Conservation (phyloP, 2,797 vertebrate genomes). For the Nasua narica region DNA sequence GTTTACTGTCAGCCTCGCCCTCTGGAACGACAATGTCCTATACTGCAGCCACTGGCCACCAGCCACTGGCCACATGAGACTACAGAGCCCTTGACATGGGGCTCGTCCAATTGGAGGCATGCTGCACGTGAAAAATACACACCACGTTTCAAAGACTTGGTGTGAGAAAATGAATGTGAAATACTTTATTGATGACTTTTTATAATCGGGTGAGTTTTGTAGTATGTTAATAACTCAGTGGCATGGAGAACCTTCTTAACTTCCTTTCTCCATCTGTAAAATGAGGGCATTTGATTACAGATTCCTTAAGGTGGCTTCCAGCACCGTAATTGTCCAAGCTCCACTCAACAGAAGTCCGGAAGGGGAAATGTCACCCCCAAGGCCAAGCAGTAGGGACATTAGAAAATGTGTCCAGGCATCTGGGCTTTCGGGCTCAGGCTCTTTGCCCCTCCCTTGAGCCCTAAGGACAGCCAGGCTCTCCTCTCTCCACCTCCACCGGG, state of each 20-base stretch:
- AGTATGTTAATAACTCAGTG: background rate
- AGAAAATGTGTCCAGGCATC: background rate
- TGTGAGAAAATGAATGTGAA: background rate
- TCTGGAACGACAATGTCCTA: background rate
- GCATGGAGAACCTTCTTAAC: background rate
- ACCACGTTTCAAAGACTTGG: background rate
- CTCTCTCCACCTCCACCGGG: background rate
- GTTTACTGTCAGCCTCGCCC: background rate
- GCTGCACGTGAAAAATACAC: background rate
- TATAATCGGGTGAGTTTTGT: background rate
- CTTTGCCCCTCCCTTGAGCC: background rate
- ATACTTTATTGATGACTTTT: background rate
- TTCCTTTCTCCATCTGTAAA: slow-evolving; percentile 16
- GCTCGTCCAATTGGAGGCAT: background rate
- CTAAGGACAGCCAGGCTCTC: background rate
- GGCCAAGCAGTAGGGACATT: background rate
- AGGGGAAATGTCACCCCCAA: background rate
- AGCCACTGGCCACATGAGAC: background rate
- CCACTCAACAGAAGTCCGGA: background rate
- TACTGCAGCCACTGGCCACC: background rate
- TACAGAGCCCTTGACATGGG: too few species aligned
- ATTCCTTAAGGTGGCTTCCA: background rate
- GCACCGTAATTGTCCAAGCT: background rate
- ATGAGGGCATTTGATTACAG: background rate
- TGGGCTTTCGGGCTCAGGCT: background rate